Percentiles rank a stretch among this genome's conserved stretches.
These are phyloP conservation scores for Chymomyza fuscimana DNA, from an alignment of 2,888 invertebrate species.

Conservation along the genomic window DNA sequence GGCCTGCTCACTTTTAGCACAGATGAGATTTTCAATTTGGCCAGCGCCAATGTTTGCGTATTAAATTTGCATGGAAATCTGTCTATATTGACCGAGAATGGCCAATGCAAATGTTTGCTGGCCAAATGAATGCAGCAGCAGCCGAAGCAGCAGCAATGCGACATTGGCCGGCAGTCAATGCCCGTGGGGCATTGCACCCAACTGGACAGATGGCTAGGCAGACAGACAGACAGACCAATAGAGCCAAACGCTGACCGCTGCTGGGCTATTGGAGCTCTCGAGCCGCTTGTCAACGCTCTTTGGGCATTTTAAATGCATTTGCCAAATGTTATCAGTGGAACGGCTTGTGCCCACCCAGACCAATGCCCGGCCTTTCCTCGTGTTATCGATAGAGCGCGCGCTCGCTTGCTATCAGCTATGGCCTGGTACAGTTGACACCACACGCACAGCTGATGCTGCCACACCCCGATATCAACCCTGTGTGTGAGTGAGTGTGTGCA, in stretches of 20 bases:
- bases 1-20: slow-evolving; percentile 62
- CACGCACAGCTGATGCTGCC: slow-evolving; percentile 12
- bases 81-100: slow-evolving; percentile 79
- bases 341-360: slow-evolving; percentile 30
- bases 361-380: slow-evolving; percentile 36
- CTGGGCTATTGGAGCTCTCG: not conserved
- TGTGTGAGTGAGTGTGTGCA: slow-evolving; percentile 42
- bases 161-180: slow-evolving; percentile 37
- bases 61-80: slow-evolving; percentile 80
- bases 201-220: not conserved
- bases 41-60: slow-evolving; percentile 78
- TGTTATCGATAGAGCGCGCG: slow-evolving; percentile 68
- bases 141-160: slow-evolving; percentile 14
- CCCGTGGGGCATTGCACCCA: slow-evolving; percentile 65
- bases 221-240: slow-evolving; percentile 12
- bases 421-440: slow-evolving; percentile 49
- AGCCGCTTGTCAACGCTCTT: slow-evolving; percentile 41
- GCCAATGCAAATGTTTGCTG: slow-evolving; percentile 74
- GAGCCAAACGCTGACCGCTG: slow-evolving; percentile 3
- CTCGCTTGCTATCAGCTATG: slow-evolving; percentile 47
- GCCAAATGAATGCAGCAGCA: slow-evolving; percentile 57
- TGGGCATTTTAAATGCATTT: slow-evolving; percentile 73
- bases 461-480: not conserved
- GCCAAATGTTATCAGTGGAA: slow-evolving; percentile 69
- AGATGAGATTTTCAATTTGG: slow-evolving; percentile 80